phyloP scores from a whole-genome alignment of 37 sponge, comb jelly and placozoan species.

The Axinella damicornis region DNA sequence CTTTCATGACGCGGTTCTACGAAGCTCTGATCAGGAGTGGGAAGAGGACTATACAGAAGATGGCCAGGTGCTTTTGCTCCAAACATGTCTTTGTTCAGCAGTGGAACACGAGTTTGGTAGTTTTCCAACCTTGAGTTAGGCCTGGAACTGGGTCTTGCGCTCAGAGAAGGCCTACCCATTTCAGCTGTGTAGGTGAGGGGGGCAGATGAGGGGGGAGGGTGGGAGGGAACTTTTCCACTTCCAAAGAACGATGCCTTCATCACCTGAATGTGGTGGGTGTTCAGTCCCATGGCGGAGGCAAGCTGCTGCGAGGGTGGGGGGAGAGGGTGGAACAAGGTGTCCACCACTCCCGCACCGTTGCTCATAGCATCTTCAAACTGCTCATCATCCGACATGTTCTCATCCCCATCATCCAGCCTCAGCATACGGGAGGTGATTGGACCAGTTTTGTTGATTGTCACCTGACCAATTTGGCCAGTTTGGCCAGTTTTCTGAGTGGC shows the following conservation, averaged over 20 bases:
- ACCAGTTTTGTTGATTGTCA: background rate
- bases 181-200: too few species aligned
- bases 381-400: slow-evolving; percentile 56
- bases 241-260: slow-evolving; percentile 94
- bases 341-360: background rate
- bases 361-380: slow-evolving; percentile 18
- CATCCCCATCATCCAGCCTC: slow-evolving; percentile 43
- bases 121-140: too few species aligned
- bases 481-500: background rate
- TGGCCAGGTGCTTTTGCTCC: too few species aligned
- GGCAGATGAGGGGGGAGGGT: background rate
- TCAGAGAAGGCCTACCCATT: too few species aligned
- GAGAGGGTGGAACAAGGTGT: background rate
- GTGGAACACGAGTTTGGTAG: too few species aligned
- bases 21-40: background rate
- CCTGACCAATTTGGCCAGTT: background rate
- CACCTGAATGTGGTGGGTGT: slow-evolving; percentile 77
- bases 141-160: background rate
- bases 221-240: background rate
- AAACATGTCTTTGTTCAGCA: too few species aligned
- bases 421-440: background rate
- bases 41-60: background rate
- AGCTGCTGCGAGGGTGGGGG: slow-evolving; percentile 64
- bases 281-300: slow-evolving; percentile 50
- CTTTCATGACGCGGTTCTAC: background rate